phyloP scores from a whole-genome alignment of 2,888 invertebrate species.

The Operophtera brumata region DNA sequence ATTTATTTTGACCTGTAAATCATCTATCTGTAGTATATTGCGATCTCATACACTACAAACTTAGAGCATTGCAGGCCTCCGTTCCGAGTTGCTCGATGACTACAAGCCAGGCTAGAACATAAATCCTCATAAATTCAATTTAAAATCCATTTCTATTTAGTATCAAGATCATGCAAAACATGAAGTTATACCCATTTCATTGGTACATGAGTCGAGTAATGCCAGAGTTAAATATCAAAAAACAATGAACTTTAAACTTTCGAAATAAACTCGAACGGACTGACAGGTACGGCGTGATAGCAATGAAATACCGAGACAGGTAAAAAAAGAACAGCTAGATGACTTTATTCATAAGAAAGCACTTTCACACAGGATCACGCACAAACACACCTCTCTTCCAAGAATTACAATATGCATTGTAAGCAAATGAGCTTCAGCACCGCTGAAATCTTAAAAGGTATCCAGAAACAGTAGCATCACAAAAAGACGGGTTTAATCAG shows the following conservation, averaged over 20 bases:
- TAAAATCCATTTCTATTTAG: conserved; percentile 26
- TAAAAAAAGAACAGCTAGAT: conserved; percentile 48
- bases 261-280: conserved; percentile 46
- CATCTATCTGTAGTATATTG: too few relatives aligned
- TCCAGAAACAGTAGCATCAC: too few relatives aligned
- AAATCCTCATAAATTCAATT: conserved; percentile 28
- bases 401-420: too few relatives aligned
- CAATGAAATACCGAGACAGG: conserved; percentile 53
- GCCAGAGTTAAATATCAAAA: conserved; percentile 61
- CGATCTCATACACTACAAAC: too few relatives aligned
- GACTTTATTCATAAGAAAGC: not conserved
- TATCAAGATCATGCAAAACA: conserved; percentile 38
- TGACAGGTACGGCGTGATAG: conserved; percentile 64
- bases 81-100: too few relatives aligned
- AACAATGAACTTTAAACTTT: conserved; percentile 72
- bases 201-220: conserved; percentile 37
- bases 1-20: too few relatives aligned
- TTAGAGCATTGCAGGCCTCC: too few relatives aligned
- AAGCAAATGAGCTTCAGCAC: too few relatives aligned
- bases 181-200: conserved; percentile 32
- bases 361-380: too few relatives aligned
- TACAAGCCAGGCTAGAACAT: not conserved
- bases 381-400: too few relatives aligned
- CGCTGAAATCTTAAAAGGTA: too few relatives aligned
- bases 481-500: too few relatives aligned